Evolutionary conservation across 53 echinoderm and acorn worm genomes (phyloP), one percentile per base, ranked within the genome.

Genomic region (Paracentrotus lividus): DNA sequence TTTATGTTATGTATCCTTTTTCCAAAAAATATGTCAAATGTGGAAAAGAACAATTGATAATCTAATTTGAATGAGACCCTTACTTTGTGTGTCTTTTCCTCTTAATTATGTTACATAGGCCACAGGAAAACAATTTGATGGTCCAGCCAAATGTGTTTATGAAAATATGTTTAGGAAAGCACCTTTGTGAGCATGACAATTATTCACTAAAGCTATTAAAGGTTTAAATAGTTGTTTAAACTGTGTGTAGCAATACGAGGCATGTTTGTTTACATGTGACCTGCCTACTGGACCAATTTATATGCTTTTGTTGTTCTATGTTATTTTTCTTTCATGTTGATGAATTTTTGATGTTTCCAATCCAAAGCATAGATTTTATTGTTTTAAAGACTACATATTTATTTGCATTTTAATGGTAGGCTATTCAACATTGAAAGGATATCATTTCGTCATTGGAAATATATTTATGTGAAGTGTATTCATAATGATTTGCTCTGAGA

Each of bases 401-500:
- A 81, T 81, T 81, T 81, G 44, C 47, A 72, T 81, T 81, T 76
- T 81, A n/a, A 81, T 81, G 43, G 81, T 81, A n/a, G n/a, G n/a
- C n/a, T n/a, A 81, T 81, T 81, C 47, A 45, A 45, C 9, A 24
- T 26, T 81, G 9, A n/a, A 27, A 45, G 81, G 47, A 45, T 45
- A 3, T 12, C 10, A 24, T 0, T 2, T 81, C 47, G 44, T 27
- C 55, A 56, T 54, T 87, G 34, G 40, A 86, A 55, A 38, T 87
- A 34, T 87, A 58, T 87, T 56, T 38, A 36, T 87, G 87, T 87
- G 23, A 87, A 87, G 21, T 57, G 58, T 87, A 58, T 87, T 87
- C 81, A 81, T 81, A 87, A 45, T 36, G 40, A 87, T 52, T 56
- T 58, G 36, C 55, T 58, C 18, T 87, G 87, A 58, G 36, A 87